phyloP scores from a whole-genome alignment of 1,140 invertebrate species.

The Bombus picipes region DNA sequence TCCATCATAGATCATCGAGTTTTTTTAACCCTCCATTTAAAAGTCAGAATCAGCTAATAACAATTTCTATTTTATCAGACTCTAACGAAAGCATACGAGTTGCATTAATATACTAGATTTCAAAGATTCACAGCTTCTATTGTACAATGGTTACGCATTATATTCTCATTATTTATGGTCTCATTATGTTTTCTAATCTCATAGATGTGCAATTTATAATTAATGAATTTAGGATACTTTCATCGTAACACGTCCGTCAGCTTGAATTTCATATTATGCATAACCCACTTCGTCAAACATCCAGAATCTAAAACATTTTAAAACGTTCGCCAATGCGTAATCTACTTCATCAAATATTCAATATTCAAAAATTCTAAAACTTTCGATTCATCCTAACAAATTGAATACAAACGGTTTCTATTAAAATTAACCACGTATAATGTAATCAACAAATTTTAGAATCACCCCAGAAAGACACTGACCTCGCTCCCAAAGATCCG shows the following conservation, averaged over 20 bases:
- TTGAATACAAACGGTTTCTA: neutral
- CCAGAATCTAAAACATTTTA: neutral
- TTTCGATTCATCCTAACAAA: neutral
- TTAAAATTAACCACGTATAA: neutral
- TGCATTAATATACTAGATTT: neutral
- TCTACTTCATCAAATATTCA: neutral
- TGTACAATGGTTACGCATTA: neutral
- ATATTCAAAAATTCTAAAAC: neutral
- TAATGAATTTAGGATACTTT: neutral
- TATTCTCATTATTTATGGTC: neutral
- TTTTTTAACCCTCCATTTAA: neutral
- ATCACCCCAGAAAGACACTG: constrained; percentile 32
- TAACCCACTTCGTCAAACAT: neutral
- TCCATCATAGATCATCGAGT: neutral
- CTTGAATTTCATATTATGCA: neutral
- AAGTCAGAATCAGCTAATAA: neutral
- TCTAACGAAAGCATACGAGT: neutral
- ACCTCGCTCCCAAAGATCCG: constrained; percentile 69
- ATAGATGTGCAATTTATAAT: neutral
- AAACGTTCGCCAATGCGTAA: neutral
- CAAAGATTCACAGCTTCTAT: neutral
- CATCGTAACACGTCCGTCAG: neutral
- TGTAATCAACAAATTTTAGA: constrained; percentile 47
- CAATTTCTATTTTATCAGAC: neutral
- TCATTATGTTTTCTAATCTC: neutral